Evolutionary conservation across 2,797 vertebrate species (phyloP).

Genomic region (Coregonus suidteri): DNA sequence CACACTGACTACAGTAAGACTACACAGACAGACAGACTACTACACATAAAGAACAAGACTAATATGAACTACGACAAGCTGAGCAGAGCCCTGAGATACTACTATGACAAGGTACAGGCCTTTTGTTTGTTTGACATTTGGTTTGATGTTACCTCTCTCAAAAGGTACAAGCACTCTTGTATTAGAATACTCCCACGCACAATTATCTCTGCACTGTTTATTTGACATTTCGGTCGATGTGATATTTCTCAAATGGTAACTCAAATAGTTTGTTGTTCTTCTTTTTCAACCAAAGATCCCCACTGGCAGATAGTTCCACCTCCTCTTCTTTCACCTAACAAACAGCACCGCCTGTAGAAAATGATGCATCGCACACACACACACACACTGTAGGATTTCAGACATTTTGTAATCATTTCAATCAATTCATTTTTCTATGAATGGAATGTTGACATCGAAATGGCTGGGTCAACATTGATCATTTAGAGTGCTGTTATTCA

Average conservation of each 20-base stretch:
- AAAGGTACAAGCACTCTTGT: too few species aligned
- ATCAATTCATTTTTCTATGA: not conserved
- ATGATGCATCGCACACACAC: conserved; percentile 9
- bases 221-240: too few species aligned
- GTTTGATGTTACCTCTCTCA: too few species aligned
- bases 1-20: not conserved
- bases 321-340: conserved; percentile 51
- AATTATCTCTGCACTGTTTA: too few species aligned
- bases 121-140: too few species aligned
- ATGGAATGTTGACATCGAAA: conserved; percentile 9
- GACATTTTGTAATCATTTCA: conserved; percentile 8
- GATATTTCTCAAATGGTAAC: not conserved
- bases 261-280: conserved; percentile 24
- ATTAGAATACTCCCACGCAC: too few species aligned
- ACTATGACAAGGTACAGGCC: conserved; percentile 89
- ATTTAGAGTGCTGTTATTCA: not conserved
- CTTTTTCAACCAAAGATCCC: conserved; percentile 36
- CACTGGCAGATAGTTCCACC: conserved; percentile 53
- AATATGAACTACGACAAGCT: conserved; percentile 98
- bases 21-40: not conserved
- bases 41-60: conserved; percentile 34
- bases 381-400: not conserved
- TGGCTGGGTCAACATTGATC: not conserved
- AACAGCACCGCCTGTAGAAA: conserved; percentile 5
- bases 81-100: conserved; percentile 94